phyloP scores from a whole-genome alignment of 2,113 vertebrate species.

The Hippoglossus stenolepis region DNA sequence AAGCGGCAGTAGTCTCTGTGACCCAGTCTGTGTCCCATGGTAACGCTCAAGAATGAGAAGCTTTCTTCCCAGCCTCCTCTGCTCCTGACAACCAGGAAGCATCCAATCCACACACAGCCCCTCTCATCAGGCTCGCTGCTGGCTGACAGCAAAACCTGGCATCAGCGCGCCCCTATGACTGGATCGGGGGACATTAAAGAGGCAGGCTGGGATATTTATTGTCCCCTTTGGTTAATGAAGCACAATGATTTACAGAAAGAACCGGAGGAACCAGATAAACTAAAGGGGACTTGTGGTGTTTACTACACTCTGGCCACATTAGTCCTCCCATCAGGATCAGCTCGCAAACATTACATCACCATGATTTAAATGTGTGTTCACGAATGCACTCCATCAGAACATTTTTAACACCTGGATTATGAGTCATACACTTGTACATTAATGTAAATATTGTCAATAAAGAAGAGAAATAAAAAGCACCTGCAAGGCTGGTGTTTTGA shows the following conservation, averaged over 20 bases:
- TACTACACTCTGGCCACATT: too few species aligned
- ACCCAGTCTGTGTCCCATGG: constrained; percentile 41
- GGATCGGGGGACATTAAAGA: background rate
- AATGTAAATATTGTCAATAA: too few species aligned
- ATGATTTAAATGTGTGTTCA: too few species aligned
- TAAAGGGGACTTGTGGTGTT: too few species aligned
- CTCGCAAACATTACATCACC: too few species aligned
- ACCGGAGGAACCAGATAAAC: background rate
- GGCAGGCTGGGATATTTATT: background rate
- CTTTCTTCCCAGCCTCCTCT: constrained; percentile 59
- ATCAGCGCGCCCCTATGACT: background rate
- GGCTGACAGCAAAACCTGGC: constrained; percentile 49
- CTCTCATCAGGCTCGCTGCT: constrained; percentile 21
- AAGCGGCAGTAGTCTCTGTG: constrained; percentile 17
- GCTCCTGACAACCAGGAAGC: constrained; percentile 62
- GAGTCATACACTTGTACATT: too few species aligned
- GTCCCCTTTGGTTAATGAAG: background rate
- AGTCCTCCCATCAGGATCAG: too few species aligned
- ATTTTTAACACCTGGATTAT: too few species aligned
- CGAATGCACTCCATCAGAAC: too few species aligned
- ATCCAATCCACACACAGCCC: constrained; percentile 50
- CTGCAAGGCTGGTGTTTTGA: too few species aligned
- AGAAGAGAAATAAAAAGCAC: too few species aligned
- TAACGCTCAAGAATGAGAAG: constrained; percentile 55
- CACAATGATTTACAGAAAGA: background rate